Conservation (phyloP, 1,140 invertebrate species). For the Belonocnema kinseyi region DNA sequence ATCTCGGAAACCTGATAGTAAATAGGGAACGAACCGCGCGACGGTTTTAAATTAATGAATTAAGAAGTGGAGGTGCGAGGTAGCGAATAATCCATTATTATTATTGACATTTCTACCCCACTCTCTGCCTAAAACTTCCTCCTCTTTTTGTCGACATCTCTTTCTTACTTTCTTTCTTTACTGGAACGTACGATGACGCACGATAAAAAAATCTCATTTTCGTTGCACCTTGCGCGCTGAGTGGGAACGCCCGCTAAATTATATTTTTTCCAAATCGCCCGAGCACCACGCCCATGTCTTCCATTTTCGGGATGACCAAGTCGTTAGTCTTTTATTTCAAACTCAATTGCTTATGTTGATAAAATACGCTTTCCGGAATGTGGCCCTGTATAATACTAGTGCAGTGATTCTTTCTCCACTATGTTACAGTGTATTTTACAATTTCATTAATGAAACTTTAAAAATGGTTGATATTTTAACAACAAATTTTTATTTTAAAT, state of each 20-base stretch:
- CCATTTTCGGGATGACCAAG: slow-evolving; percentile 39
- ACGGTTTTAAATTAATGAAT: too few species aligned
- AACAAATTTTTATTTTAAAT: too few species aligned
- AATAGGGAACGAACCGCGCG: neutral
- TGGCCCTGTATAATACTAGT: neutral
- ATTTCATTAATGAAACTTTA: too few species aligned
- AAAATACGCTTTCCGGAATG: neutral
- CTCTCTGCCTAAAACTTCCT: slow-evolving; percentile 34
- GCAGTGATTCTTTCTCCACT: neutral
- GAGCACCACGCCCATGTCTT: slow-evolving; percentile 57
- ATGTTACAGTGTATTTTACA: too few species aligned
- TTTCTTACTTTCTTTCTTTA: slow-evolving; percentile 40
- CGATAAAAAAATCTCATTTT: slow-evolving; percentile 74
- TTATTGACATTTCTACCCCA: slow-evolving; percentile 11
- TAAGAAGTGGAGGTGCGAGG: too few species aligned
- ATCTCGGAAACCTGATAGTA: neutral
- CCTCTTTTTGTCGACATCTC: slow-evolving; percentile 38
- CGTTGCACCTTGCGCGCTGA: slow-evolving; percentile 69
- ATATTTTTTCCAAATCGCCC: slow-evolving; percentile 69
- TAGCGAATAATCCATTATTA: too few species aligned
- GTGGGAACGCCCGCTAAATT: slow-evolving; percentile 64
- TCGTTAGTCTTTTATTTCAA: slow-evolving; percentile 10
- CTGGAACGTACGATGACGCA: slow-evolving; percentile 60
- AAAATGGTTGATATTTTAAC: too few species aligned
- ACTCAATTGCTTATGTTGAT: slow-evolving; percentile 13